Conservation (phyloP, 2,888 invertebrate genomes). For the Peribatodes rhomboidaria region DNA sequence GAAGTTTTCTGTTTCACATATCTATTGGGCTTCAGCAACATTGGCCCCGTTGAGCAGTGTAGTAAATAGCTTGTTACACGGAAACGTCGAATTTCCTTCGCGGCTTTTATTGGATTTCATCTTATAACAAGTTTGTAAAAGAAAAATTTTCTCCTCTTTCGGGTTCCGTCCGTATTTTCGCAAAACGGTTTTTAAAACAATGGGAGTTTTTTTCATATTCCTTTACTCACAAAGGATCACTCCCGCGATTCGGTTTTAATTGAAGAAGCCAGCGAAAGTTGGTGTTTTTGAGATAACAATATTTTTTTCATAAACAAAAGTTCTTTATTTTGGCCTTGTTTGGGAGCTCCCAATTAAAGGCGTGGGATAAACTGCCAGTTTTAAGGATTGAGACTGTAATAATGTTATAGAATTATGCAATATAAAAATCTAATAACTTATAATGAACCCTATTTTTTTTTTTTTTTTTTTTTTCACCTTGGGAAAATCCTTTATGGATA, state of each 20-base stretch:
- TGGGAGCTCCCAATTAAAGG: constrained; percentile 14
- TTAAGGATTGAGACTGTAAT: not conserved
- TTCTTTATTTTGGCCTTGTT: constrained; percentile 23
- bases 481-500: too few relatives aligned
- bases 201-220: constrained; percentile 38
- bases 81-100: constrained; percentile 71
- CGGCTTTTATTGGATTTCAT: constrained; percentile 74
- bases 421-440: not conserved
- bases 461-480: too few relatives aligned
- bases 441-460: not conserved
- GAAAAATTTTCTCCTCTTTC: constrained; percentile 59
- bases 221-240: constrained; percentile 37
- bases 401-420: not conserved
- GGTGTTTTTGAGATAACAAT: constrained; percentile 32
- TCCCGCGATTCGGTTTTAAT: constrained; percentile 32
- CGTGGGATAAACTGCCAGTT: constrained; percentile 4
- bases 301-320: constrained; percentile 28
- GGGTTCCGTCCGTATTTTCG: constrained; percentile 45
- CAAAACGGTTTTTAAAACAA: constrained; percentile 50
- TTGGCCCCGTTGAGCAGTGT: constrained; percentile 73
- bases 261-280: constrained; percentile 34
- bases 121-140: constrained; percentile 73
- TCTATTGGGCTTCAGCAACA: constrained; percentile 69
- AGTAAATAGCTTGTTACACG: constrained; percentile 77
- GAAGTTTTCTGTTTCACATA: constrained; percentile 74